Conservation (phyloP, 2,113 vertebrate genomes). For the Oenanthe oenanthe region DNA sequence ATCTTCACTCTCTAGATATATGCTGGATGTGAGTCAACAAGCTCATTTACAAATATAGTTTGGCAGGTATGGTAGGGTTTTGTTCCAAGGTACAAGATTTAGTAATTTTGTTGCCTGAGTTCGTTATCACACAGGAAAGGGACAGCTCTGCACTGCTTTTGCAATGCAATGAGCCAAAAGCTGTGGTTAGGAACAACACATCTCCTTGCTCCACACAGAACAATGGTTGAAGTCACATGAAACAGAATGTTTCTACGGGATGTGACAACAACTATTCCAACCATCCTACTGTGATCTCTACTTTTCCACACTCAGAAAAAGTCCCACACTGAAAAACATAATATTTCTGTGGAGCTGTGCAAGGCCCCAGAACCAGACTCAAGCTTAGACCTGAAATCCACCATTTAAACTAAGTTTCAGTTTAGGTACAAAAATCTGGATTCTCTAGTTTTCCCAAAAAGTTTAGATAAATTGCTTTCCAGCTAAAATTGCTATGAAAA, state of each 20-base stretch:
- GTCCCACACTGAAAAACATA: neutral
- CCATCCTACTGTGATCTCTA: neutral
- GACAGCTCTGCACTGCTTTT: neutral
- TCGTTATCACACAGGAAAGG: neutral
- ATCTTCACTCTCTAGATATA: neutral
- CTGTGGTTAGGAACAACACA: neutral
- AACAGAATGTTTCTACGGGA: neutral
- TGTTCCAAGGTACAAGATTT: neutral
- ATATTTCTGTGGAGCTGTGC: neutral
- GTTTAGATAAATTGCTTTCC: neutral
- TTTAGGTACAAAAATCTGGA: neutral
- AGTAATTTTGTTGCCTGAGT: constrained; percentile 14
- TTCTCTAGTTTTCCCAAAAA: neutral
- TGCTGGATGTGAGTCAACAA: neutral
- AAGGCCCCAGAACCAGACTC: neutral
- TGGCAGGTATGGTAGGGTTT: neutral
- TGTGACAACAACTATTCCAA: neutral
- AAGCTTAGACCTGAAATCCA: neutral
- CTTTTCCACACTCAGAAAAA: neutral
- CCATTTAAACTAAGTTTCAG: neutral
- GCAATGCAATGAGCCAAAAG: neutral
- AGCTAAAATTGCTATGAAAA: neutral
- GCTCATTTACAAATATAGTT: neutral
- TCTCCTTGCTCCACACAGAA: neutral
- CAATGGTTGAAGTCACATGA: neutral